Evolutionary conservation across 2,113 vertebrate species (phyloP).

Genomic region (Nothocercus julius): DNA sequence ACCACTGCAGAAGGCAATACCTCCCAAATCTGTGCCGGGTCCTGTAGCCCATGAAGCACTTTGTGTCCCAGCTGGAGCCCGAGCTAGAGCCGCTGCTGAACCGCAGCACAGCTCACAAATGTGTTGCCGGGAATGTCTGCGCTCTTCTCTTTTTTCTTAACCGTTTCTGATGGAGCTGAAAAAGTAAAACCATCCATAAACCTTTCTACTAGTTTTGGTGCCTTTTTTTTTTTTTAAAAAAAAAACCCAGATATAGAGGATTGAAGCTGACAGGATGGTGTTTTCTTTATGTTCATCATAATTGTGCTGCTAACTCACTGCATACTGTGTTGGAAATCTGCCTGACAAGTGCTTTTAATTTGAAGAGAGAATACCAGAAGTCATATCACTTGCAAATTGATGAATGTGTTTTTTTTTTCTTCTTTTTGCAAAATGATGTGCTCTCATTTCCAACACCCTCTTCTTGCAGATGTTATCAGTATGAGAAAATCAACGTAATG

Average conservation of each 20-base stretch:
- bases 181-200: background rate
- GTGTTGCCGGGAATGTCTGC: background rate
- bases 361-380: constrained; percentile 33
- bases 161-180: background rate
- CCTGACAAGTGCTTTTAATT: constrained; percentile 38
- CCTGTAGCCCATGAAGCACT: background rate
- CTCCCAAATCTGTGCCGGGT: background rate
- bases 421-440: background rate
- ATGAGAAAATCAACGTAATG: constrained; percentile 45
- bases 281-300: constrained; percentile 34
- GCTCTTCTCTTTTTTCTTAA: background rate
- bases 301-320: constrained; percentile 6
- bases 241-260: background rate
- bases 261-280: background rate
- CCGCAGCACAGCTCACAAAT: background rate
- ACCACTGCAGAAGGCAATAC: background rate
- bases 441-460: constrained; percentile 2
- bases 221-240: background rate
- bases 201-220: background rate
- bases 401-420: background rate
- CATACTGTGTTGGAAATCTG: constrained; percentile 42
- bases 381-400: constrained; percentile 44
- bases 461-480: constrained; percentile 40
- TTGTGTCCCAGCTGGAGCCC: background rate
- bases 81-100: background rate